Conservation (phyloP, 2,797 vertebrate genomes). For the Spinibarbus caldwelli region DNA sequence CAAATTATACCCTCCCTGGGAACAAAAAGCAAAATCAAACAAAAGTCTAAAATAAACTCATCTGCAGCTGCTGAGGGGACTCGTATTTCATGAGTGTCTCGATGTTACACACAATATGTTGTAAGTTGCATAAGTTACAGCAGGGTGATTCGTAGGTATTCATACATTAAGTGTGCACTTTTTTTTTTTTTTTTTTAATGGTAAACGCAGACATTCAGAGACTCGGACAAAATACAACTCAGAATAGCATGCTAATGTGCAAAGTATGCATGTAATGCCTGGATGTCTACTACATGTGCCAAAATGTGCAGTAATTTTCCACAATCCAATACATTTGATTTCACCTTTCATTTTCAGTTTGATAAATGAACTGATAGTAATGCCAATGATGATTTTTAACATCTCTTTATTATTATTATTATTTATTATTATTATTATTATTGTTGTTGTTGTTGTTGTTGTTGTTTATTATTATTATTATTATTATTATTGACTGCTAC, state of each 20-base stretch:
- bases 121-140: background rate
- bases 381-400: no score
- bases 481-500: no score
- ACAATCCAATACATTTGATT: no score
- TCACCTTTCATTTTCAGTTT: background rate
- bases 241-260: background rate
- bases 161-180: background rate
- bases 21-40: conserved; percentile 51
- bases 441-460: no score
- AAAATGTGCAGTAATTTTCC: no score
- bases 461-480: no score
- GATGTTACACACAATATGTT: background rate
- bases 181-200: background rate
- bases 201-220: no score
- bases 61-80: conserved; percentile 28
- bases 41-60: conserved; percentile 49
- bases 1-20: conserved; percentile 50
- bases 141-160: background rate
- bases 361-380: background rate
- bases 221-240: no score
- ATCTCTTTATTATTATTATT: no score
- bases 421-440: no score
- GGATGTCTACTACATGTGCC: background rate
- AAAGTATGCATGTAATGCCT: background rate
- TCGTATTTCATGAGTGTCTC: background rate